Evolutionary conservation across 2,113 vertebrate genomes (phyloP), one percentile per base, ranked within the genome.

Genomic region (Fulica atra): DNA sequence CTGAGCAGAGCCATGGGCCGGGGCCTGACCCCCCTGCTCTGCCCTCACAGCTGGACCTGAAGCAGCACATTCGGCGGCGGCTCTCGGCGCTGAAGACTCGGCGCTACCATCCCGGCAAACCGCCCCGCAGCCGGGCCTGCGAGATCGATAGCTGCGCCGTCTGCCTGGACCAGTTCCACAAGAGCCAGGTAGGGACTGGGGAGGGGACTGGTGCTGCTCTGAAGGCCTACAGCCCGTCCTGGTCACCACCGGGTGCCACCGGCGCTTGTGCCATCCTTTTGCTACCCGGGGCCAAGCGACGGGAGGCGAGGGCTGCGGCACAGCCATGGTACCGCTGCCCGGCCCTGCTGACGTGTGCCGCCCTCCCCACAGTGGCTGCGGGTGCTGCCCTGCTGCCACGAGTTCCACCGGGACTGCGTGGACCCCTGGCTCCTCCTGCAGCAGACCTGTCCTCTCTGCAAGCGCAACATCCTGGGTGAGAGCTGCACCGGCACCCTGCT

Each of bases 391-490:
- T 99, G 99, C 93, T 98, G 97, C 42, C 99, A 99, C 0, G 99
- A 99, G 95, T 99, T 99, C 93, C 99, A 99, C 97, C 98, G 98
- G 46, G 99, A 99, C 82, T 99, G 99, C 0, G 99, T 99, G 89
- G 99, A 99, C 79, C 99, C 99, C 78, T 99, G 99, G 99, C 98
- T 99, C 56, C 98, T 99, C 79, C 98, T 99, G 94, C 99, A 99
- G 93, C 99, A 99, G 97, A 99, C 99, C 81, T 99, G 99, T 86
- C 99, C 99, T 1, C 98, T 99, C 66, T 99, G 99, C 98, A 99
- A 99, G 94, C 99, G 97, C 96, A 99, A 99, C 84, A 98, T 99
- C 81, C 97, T 99, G 57, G 96, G 99, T 99, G 95, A 98, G 98
- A 89, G 40, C 26, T 1, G 3, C n/a, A 6, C 61, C 1, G 2